Conservation (phyloP, 2,797 vertebrate species). For the Acipenser ruthenus region DNA sequence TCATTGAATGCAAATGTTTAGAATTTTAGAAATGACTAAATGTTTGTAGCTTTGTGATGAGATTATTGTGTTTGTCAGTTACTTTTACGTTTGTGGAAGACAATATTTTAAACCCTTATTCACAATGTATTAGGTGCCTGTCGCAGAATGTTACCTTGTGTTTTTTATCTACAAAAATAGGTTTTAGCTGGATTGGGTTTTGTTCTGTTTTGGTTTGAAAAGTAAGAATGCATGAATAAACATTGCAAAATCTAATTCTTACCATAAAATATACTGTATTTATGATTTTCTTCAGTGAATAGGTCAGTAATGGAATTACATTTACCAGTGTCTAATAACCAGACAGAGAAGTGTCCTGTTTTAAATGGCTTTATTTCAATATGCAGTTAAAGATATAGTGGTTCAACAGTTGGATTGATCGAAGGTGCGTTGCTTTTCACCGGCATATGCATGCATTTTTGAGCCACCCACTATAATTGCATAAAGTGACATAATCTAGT, state of each 20-base stretch:
- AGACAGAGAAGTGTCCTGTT: slow-evolving; percentile 1
- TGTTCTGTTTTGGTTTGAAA: not conserved
- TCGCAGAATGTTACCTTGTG: not conserved
- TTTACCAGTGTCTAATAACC: not conserved
- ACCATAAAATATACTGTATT: not conserved
- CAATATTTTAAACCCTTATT: not conserved
- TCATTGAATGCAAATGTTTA: slow-evolving; percentile 26
- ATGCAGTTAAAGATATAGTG: no score
- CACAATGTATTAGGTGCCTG: slow-evolving; percentile 7
- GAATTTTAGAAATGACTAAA: slow-evolving; percentile 11
- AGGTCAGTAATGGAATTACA: slow-evolving; percentile 9
- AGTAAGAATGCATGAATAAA: not conserved
- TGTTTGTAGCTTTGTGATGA: not conserved
- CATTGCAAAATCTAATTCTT: no score
- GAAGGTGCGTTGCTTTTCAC: not conserved
- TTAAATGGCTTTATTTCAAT: not conserved
- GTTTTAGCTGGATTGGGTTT: not conserved
- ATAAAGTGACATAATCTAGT: not conserved
- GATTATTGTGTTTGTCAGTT: not conserved
- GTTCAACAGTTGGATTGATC: no score
- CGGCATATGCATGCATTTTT: not conserved
- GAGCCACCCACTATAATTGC: not conserved
- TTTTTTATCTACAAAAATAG: not conserved
- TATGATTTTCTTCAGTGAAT: not conserved
- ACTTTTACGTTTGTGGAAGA: slow-evolving; percentile 1